Evolutionary conservation across 2,888 invertebrate genomes (phyloP).

Genomic region (Drosophila percnosoma): DNA sequence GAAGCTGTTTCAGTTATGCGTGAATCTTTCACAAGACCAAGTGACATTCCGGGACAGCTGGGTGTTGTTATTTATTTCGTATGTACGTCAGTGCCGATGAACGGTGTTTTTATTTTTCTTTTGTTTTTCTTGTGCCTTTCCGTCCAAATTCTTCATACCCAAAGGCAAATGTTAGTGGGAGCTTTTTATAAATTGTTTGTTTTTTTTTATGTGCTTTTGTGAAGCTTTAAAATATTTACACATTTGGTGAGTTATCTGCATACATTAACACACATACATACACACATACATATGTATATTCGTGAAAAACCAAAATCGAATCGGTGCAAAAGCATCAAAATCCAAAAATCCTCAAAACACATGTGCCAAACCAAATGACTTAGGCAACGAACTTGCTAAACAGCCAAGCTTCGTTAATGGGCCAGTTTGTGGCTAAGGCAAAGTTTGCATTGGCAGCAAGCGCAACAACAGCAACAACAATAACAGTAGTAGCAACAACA

Average conservation of each 20-base stretch:
- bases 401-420: conserved; percentile 22
- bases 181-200: not conserved
- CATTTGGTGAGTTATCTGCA: conserved; percentile 6
- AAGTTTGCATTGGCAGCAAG: conserved; percentile 26
- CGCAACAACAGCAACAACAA: conserved; percentile 18
- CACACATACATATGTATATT: not conserved
- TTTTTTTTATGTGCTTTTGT: conserved; percentile 11
- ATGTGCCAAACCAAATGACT: conserved; percentile 56
- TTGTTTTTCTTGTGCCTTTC: not conserved
- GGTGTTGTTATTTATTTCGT: conserved; percentile 30
- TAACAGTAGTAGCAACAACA: conserved; percentile 18
- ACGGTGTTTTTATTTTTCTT: not conserved
- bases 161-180: not conserved
- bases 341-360: conserved; percentile 3
- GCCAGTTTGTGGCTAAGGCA: conserved; percentile 12
- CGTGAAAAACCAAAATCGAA: conserved; percentile 5
- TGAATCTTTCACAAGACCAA: conserved; percentile 82
- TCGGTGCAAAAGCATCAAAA: not conserved
- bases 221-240: not conserved
- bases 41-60: conserved; percentile 57
- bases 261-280: not conserved
- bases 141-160: conserved; percentile 10
- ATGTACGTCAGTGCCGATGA: conserved; percentile 3
- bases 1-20: conserved; percentile 75
- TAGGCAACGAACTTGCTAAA: conserved; percentile 60